phyloP scores from a whole-genome alignment of 2,888 invertebrate species.

The Parapristionchus giblindavisi region DNA sequence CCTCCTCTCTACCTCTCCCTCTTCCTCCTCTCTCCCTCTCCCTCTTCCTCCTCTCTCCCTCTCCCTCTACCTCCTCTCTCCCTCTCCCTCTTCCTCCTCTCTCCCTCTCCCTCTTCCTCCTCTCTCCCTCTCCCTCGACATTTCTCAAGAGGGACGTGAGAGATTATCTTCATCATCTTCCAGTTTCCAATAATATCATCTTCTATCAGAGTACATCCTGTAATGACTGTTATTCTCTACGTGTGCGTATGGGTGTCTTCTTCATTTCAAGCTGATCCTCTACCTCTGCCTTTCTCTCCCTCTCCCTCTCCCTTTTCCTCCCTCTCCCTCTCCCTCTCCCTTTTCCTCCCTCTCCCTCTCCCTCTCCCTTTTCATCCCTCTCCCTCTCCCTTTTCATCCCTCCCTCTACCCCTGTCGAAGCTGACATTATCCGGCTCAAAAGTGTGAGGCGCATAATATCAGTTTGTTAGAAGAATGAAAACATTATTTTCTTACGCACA shows the following conservation, averaged over 20 bases:
- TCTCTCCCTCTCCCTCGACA: background rate
- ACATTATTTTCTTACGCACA: too few species aligned
- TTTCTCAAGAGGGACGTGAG: background rate
- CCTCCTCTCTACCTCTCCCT: background rate
- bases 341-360: background rate
- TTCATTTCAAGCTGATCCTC: conserved; percentile 25
- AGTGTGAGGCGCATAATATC: too few species aligned
- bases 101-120: background rate
- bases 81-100: background rate
- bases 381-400: background rate
- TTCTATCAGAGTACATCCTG: background rate
- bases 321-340: conserved; percentile 6
- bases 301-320: background rate
- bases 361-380: background rate
- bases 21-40: background rate
- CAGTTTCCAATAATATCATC: conserved; percentile 14
- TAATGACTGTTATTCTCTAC: conserved; percentile 23
- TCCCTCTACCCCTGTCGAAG: background rate
- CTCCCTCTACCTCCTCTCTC: background rate
- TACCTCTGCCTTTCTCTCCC: background rate
- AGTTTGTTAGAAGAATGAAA: too few species aligned
- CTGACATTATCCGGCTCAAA: background rate
- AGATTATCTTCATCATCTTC: background rate
- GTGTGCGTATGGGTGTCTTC: background rate
- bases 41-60: background rate